Conservation (phyloP, 2,113 vertebrate genomes). For the Pseudorasbora parva region DNA sequence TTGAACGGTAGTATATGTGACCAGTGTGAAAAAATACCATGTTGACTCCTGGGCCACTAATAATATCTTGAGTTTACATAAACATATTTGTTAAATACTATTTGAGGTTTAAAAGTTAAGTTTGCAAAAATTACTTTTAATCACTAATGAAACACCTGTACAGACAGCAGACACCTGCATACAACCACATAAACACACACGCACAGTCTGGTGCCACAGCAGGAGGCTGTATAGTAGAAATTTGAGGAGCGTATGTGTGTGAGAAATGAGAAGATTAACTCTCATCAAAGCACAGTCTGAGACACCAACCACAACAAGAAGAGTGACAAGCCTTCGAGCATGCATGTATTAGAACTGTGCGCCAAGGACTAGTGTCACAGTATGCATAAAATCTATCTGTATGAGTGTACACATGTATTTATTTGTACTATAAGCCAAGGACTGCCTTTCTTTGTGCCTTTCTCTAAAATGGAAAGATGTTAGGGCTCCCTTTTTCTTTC, state of each 20-base stretch:
- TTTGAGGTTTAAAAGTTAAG: slow-evolving; percentile 5
- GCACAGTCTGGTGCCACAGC: slow-evolving; percentile 24
- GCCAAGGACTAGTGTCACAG: slow-evolving; percentile 10
- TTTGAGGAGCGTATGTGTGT: slow-evolving; percentile 13
- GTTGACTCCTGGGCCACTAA: background rate
- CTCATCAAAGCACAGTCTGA: slow-evolving; percentile 26
- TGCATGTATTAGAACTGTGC: slow-evolving; percentile 3
- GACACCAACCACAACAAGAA: slow-evolving; percentile 30
- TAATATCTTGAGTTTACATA: background rate
- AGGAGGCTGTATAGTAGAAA: slow-evolving; percentile 1
- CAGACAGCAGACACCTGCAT: slow-evolving; percentile 31
- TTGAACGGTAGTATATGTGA: background rate
- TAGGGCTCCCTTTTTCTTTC: background rate
- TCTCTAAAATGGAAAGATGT: background rate
- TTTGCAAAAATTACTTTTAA: background rate
- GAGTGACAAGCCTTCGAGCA: slow-evolving; percentile 24
- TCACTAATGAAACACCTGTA: slow-evolving; percentile 16
- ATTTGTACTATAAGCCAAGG: slow-evolving; percentile 18
- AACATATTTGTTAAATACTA: background rate
- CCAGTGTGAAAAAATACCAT: background rate
- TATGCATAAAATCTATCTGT: background rate
- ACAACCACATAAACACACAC: slow-evolving; percentile 14
- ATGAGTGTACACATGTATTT: slow-evolving; percentile 37
- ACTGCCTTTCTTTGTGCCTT: slow-evolving; percentile 2
- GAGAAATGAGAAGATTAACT: slow-evolving; percentile 32